phyloP scores from a whole-genome alignment of 2,113 vertebrate species.

The Carassius auratus region DNA sequence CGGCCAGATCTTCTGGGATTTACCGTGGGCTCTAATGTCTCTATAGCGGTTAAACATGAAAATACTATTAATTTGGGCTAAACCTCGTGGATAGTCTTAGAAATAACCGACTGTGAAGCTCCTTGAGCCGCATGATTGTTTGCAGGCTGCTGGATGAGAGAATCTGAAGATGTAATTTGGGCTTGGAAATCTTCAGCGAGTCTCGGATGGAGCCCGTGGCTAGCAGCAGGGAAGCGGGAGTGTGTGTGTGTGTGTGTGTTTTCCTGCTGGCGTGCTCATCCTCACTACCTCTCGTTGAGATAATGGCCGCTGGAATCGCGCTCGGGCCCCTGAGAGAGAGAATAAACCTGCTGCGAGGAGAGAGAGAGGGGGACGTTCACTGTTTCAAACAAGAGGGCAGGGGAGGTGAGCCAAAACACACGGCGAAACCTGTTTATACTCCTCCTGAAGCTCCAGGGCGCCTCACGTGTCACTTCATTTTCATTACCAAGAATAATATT shows the following conservation, averaged over 20 bases:
- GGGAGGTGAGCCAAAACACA: conserved; percentile 10
- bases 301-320: conserved; percentile 47
- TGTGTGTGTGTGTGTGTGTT: conserved; percentile 42
- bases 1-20: no score
- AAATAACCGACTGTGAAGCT: conserved; percentile 12
- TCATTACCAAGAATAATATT: conserved; percentile 1
- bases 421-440: conserved; percentile 7
- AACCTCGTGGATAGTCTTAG: not conserved
- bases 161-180: conserved; percentile 54
- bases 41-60: no score
- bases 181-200: conserved; percentile 53
- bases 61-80: no score
- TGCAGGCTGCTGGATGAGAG: not conserved
- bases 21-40: no score
- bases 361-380: not conserved
- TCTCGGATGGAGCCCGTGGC: conserved; percentile 51
- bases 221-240: conserved; percentile 49
- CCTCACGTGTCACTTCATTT: not conserved
- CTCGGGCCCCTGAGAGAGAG: conserved; percentile 41
- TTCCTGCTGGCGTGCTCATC: conserved; percentile 59
- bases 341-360: conserved; percentile 32
- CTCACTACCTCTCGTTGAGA: conserved; percentile 51
- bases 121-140: not conserved
- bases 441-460: not conserved
- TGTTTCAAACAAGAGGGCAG: conserved; percentile 28